Base-by-base conservation (phyloP, 2,888 invertebrate genomes). In the Mantis religiosa region DNA sequence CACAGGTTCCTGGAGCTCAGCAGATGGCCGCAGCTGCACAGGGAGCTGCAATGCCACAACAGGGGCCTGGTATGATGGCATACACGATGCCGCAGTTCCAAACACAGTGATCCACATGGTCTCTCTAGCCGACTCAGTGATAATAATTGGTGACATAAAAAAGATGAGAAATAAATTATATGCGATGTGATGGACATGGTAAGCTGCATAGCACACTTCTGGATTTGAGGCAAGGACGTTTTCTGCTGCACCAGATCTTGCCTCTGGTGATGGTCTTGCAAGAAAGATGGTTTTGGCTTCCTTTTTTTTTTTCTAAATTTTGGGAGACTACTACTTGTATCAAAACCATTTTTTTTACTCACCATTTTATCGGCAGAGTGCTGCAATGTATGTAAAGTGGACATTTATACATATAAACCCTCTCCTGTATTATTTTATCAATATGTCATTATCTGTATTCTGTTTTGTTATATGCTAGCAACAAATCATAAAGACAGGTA, bases 1-100 rank as follows among this genome's bases (percentile, higher is more conserved):
- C 90, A 84, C 89, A 89, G 82, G 89, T 90, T 89, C 90, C 91
- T 25, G 90, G 91, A 87, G 89, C 90, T 88, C 96, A 95, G 94
- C 95, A 95, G 93, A 95, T 96, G 95, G 94, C 95, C 91, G 94
- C 94, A 92, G 95, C 95, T 91, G 95, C 94, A 91, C 95, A 93
- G 93, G 94, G 93, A 91, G 93, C 92, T 6, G 90, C 90, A 12
- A 90, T 90, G 89, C 90, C 89, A 47, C 90, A 90, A 54, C 91
- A 93, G 92, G 91, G 93, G 88, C 88, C 89, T 27, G 90, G 90
- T 28, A 93, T 93, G 93, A 93, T 93, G 92, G 92, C 93, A 91
- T 94, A 94, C 92, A 95, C 96, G 93, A 96, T 97, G 95, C 96
- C 96, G 93, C 96, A 97, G 94, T 97, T 97, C 94, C 97, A 96